phyloP scores from a whole-genome alignment of 2,888 invertebrate species.

The Odontocerum albicorne region DNA sequence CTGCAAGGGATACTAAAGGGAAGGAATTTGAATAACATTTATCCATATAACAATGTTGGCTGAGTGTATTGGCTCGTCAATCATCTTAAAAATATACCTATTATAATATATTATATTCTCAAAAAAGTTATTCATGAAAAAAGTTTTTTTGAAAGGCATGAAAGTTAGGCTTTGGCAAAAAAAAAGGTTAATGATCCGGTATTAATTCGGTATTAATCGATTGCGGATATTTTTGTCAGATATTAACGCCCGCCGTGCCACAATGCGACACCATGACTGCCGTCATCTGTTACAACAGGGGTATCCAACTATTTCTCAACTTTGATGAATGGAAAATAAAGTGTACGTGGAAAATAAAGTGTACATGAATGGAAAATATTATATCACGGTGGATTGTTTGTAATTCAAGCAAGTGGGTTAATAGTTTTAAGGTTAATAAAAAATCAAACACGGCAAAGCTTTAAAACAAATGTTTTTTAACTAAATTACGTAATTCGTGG shows the following conservation, averaged over 20 bases:
- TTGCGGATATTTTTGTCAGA: conserved; percentile 31
- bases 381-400: too few relatives aligned
- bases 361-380: too few relatives aligned
- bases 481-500: too few relatives aligned
- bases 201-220: conserved; percentile 34
- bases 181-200: conserved; percentile 32
- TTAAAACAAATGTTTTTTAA: too few relatives aligned
- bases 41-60: conserved; percentile 3
- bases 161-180: conserved; percentile 35
- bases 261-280: conserved; percentile 13
- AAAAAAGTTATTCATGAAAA: conserved; percentile 35
- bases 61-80: conserved; percentile 24
- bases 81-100: conserved; percentile 26
- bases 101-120: not conserved
- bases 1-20: too few relatives aligned
- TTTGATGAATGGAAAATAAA: too few relatives aligned
- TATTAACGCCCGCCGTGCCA: conserved; percentile 27
- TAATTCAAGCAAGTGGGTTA: too few relatives aligned
- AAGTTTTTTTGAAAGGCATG: conserved; percentile 29
- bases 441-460: too few relatives aligned
- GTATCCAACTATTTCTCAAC: not conserved
- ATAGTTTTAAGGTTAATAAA: too few relatives aligned
- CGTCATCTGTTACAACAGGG: conserved; percentile 8
- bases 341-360: too few relatives aligned
- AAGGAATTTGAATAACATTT: conserved; percentile 1